Evolutionary conservation across 2,113 vertebrate species (phyloP).

Genomic region (Myrmecobius fasciatus): DNA sequence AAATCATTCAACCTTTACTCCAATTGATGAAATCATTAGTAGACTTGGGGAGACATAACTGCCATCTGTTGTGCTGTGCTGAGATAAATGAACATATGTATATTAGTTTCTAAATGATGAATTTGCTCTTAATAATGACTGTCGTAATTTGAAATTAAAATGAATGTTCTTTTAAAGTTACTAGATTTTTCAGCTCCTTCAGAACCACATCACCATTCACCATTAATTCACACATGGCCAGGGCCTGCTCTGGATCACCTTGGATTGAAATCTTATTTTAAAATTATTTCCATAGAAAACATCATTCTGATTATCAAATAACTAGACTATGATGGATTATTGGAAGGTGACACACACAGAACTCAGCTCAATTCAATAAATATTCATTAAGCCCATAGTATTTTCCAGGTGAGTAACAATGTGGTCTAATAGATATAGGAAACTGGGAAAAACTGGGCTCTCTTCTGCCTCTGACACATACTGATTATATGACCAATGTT

Average conservation of each 20-base stretch:
- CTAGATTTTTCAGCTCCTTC: constrained; percentile 17
- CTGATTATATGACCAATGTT: background rate
- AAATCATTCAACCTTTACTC: background rate
- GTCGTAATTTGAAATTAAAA: constrained; percentile 19
- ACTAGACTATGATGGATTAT: background rate
- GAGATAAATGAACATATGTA: constrained; percentile 4
- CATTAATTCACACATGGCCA: background rate
- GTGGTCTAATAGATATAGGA: background rate
- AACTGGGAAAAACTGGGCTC: background rate
- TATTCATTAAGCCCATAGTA: background rate
- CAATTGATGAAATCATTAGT: background rate
- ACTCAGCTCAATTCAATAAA: background rate
- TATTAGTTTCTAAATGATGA: constrained; percentile 30
- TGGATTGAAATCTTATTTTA: background rate
- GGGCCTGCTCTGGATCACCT: background rate
- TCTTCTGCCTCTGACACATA: background rate
- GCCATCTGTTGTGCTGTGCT: constrained; percentile 17
- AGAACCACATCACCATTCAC: background rate
- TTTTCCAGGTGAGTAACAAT: background rate
- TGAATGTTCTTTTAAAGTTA: constrained; percentile 14
- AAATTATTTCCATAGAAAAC: background rate
- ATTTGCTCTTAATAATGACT: constrained; percentile 17
- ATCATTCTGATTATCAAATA: background rate
- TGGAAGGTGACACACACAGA: background rate
- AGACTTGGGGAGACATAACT: background rate